These are phyloP conservation scores for Holotrichia oblita DNA, from an alignment of 1,140 invertebrate species.

Conservation along the genomic window DNA sequence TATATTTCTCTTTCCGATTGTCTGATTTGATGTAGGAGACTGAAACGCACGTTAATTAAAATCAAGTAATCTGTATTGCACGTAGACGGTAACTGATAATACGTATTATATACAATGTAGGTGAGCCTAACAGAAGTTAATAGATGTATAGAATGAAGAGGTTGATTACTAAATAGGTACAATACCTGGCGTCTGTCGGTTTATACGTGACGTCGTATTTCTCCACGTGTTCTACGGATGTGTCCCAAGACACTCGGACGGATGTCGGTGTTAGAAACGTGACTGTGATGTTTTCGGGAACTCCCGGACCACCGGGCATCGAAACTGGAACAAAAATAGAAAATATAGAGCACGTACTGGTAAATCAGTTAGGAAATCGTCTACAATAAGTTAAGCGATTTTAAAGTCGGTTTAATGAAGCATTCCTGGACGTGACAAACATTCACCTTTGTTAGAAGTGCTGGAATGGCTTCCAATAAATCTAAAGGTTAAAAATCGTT, in stretches of 20 bases:
- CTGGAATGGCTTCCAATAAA: too few relatives aligned
- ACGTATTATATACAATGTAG: too few relatives aligned
- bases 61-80: too few relatives aligned
- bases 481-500: too few relatives aligned
- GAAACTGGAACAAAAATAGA: slow-evolving; percentile 70
- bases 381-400: not conserved
- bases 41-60: too few relatives aligned
- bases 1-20: too few relatives aligned
- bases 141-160: not conserved
- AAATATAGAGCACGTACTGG: not conserved
- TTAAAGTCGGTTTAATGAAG: not conserved
- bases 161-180: not conserved
- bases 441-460: too few relatives aligned
- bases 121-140: not conserved
- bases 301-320: slow-evolving; percentile 74
- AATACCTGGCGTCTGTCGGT: slow-evolving; percentile 79
- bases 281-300: slow-evolving; percentile 86
- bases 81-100: too few relatives aligned
- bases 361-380: not conserved
- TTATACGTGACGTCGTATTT: slow-evolving; percentile 89
- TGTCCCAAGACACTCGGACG: slow-evolving; percentile 84
- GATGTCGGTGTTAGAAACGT: slow-evolving; percentile 84
- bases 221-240: slow-evolving; percentile 77
- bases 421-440: too few relatives aligned
- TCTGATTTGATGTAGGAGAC: too few relatives aligned